Base-by-base conservation (phyloP, 2,113 vertebrate genomes). In the Petromus typicus region DNA sequence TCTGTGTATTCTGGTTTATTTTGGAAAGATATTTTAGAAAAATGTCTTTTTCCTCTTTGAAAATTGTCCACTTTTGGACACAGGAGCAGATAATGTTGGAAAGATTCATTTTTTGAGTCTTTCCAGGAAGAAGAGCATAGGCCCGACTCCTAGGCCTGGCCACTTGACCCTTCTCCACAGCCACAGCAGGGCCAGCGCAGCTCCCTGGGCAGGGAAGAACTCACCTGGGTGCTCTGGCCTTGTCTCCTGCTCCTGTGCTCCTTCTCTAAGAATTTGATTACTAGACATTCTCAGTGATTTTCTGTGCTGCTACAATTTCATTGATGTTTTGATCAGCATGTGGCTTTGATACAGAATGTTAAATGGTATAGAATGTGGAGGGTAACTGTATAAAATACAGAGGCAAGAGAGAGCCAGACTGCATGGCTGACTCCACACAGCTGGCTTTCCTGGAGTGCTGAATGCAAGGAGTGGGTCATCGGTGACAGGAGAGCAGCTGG, bases 381-480 rank as follows among this genome's bases (percentile, higher is more conserved):
- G 12, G 45, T 22, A 9, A 75, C 30, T 8, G 10, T 7, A n/a
- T 3, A 66, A 54, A 2, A 3, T 37, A 37, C 30, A 2, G 8
- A 63, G 11, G 43, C 1, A 43, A 9, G 23, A n/a, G 56, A 63
- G 34, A 54, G 2, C 1, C 30, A 13, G 22, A 17, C 9, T 45
- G 3, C 7, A 23, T 51, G 32, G 23, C 63, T 43, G 37, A 45
- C 4, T 20, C 75, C 25, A 78, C 13, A 7, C 40, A 10, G 32
- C 61, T 63, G 32, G 1, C 8, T 37, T 12, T 51, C 20, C 9
- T 37, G 40, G 23, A 18, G 5, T 61, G 11, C n/a, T 5, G 16
- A n/a, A 30, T 22, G 3, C 7, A 32, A 4, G 4, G 22, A 59
- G 1, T 30, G 5, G 27, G 0, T 5, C 56, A 10, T 61, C n/a